Base-by-base conservation (phyloP, 2,888 invertebrate species). In the Opisthograptis luteolata region DNA sequence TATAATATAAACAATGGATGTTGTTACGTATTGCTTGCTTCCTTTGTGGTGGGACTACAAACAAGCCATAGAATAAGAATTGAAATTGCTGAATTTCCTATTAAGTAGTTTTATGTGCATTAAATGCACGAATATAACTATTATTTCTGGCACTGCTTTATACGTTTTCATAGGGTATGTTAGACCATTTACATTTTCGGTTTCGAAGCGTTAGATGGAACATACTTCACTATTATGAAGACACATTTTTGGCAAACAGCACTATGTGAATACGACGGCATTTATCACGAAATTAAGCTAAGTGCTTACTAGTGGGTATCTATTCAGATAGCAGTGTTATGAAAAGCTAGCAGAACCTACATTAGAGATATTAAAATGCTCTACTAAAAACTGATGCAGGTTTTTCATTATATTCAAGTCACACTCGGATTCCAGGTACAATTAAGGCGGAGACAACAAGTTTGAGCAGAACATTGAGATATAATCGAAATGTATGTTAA, bases 281-380 rank as follows among this genome's bases (percentile, higher is more conserved):
- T 50, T 44, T 44, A 35, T 44, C 50, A 44, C 9, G 39, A 30
- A 49, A 44, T 44, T 44, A 44, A 44, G 44, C 39, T 44, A 40
- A 50, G 51, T 51, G 51, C 30, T 51, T 27, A 41, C 41, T 40
- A 44, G 43, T 32, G 17, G 20, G 9, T 30, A 34, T n/a, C n/a
- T n/a, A n/a, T 24, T 25, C 19, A 37, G 25, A 25, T 37, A n/a
- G 8, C 14, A 17, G 28, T n/a, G n/a, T n/a, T n/a, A n/a, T 39
- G 27, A 32, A 25, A 25, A 30, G 9, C n/a, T 43, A 19, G 6
- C 12, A 27, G 5, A 5, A 4, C 3, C 12, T 27, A 12, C 0
- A 30, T 3, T n/a, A 25, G 25, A 30, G 14, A 4, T 14, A n/a
- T 8, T 25, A 9, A 9, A 25, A n/a, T 10, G 24, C 8, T n/a